Evolutionary conservation across 2,888 invertebrate genomes (phyloP), one percentile per base, ranked within the genome.

Genomic region (Heliconius cydno): DNA sequence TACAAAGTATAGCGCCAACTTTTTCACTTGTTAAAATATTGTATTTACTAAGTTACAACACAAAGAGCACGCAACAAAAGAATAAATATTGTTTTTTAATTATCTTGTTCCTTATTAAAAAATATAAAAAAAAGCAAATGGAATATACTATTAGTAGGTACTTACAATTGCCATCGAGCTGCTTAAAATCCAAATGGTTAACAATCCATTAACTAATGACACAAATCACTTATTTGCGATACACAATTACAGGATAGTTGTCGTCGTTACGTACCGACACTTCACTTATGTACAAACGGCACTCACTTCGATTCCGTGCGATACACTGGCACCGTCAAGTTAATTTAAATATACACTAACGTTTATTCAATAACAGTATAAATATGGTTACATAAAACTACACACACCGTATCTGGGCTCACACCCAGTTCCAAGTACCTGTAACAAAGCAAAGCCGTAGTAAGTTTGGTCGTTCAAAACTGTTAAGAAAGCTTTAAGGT

Each of bases 341-440:
- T 77, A 73, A 77, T 80, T 71, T 81, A 79, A 79, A 82, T 83
- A 78, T 57, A 78, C 79, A 81, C 79, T 79, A 77, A 79, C 77
- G 80, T 82, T 79, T 80, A 79, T 82, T 81, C 78, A 80, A 83
- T 80, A 79, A 77, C 57, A 85, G 83, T 84, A 83, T 84, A 85
- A 89, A 90, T 90, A 91, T 90, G 91, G 92, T 94, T 94, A 93
- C 91, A 94, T 94, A 94, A 94, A 94, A 92, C 91, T 91, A 92
- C 92, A 92, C 93, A 90, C 81, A 78, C 89, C 90, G 92, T 92
- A 93, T 92, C 94, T 92, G 92, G 91, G 94, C 90, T 93, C 94
- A 94, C 94, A 95, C 94, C 94, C 94, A 92, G 92, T 91, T 92
- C 92, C 92, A 79, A 90, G 91, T 94, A 94, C 94, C 94, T 95